A percentile compares a stretch with the other conserved stretches of the same genome.
Conservation (phyloP, 2,113 vertebrate species). For the Uropsilus gracilis region DNA sequence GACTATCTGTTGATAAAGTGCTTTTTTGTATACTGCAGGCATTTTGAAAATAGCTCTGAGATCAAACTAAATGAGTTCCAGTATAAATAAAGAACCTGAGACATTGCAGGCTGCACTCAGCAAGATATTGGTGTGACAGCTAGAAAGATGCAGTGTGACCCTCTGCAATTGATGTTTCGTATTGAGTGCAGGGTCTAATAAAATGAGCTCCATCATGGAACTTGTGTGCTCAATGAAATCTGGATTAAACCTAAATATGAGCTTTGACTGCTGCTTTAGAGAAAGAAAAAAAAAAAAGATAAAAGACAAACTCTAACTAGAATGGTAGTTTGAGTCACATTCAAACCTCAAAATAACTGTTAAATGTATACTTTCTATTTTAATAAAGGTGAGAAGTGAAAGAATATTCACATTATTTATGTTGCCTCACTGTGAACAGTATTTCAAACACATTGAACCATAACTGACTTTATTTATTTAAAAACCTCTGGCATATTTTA, state of each 20-base stretch:
- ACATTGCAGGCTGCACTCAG: slow-evolving; percentile 66
- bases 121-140: slow-evolving; percentile 61
- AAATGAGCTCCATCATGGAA: slow-evolving; percentile 60
- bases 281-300: background rate
- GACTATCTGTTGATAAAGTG: slow-evolving; percentile 59
- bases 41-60: slow-evolving; percentile 75
- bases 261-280: slow-evolving; percentile 33
- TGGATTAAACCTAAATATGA: slow-evolving; percentile 54
- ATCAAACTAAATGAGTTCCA: slow-evolving; percentile 77
- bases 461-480: background rate
- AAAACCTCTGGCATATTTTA: slow-evolving; percentile 57
- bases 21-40: slow-evolving; percentile 31
- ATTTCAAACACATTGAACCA: slow-evolving; percentile 62
- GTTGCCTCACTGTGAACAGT: background rate
- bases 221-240: slow-evolving; percentile 55
- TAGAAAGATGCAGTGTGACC: slow-evolving; percentile 49
- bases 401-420: slow-evolving; percentile 13
- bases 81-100: slow-evolving; percentile 76
- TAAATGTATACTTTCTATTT: slow-evolving; percentile 34
- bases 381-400: slow-evolving; percentile 55
- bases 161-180: slow-evolving; percentile 56
- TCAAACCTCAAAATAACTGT: background rate
- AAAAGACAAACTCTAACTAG: background rate
- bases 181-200: slow-evolving; percentile 66
- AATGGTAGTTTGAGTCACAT: slow-evolving; percentile 28